phyloP scores from a whole-genome alignment of 2,888 invertebrate species.

The Melitaea athalia region DNA sequence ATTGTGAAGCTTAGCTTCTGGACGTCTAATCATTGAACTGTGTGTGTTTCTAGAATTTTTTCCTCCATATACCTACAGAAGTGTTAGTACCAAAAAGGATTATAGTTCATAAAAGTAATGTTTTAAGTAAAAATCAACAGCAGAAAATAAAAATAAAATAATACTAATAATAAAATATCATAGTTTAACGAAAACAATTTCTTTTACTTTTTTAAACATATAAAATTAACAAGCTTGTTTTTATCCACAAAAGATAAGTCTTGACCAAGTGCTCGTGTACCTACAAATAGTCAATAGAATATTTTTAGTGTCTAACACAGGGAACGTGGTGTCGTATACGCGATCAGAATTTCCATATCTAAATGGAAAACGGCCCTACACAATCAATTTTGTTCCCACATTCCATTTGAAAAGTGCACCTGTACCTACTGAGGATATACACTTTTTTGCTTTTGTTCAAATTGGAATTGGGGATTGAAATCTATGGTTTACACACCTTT shows the following conservation, averaged over 20 bases:
- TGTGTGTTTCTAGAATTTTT: too few species aligned
- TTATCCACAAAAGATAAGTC: slow-evolving; percentile 30
- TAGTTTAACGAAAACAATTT: too few species aligned
- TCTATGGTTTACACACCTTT: slow-evolving; percentile 41
- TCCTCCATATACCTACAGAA: too few species aligned
- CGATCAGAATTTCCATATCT: slow-evolving; percentile 75
- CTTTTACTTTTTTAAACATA: background rate
- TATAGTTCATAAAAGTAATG: too few species aligned
- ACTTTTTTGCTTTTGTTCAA: slow-evolving; percentile 55
- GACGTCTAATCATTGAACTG: too few species aligned
- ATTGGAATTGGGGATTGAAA: slow-evolving; percentile 60
- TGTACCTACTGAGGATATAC: slow-evolving; percentile 63
- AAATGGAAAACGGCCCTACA: slow-evolving; percentile 77
- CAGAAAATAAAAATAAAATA: too few species aligned
- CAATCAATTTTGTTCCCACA: slow-evolving; percentile 76
- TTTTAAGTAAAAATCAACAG: too few species aligned
- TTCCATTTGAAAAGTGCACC: slow-evolving; percentile 78
- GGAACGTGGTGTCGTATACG: slow-evolving; percentile 61
- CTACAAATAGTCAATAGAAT: slow-evolving; percentile 48
- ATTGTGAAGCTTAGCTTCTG: too few species aligned
- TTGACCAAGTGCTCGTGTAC: slow-evolving; percentile 25
- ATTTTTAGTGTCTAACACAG: slow-evolving; percentile 57
- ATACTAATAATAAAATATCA: too few species aligned
- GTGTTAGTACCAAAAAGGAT: too few species aligned
- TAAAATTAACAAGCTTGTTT: slow-evolving; percentile 40